Base-by-base conservation (phyloP, 2,113 vertebrate species). In the Puffinus mauretanicus region DNA sequence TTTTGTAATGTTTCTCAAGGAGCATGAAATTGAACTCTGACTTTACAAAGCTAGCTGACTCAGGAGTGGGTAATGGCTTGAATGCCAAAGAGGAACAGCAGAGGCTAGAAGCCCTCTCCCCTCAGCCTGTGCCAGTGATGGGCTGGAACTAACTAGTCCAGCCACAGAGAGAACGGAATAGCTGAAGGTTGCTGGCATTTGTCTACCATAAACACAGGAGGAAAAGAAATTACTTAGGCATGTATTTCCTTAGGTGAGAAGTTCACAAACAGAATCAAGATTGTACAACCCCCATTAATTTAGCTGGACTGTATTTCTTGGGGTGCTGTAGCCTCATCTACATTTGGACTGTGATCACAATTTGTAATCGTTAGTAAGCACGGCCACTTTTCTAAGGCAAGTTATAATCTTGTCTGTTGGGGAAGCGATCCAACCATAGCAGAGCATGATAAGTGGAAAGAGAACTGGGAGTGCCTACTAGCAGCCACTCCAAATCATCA, bases 401-500 rank as follows among this genome's bases (percentile, higher is more conserved):
- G 49, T 67, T 94, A 96, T 65, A 82, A 91, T 94, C 86, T 94
- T 94, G 92, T 95, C 97, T 97, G 81, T n/a, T 57, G 81, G 70
- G 95, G 57, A 85, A 82, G 71, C 0, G 34, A 85, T 94, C 91
- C 95, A 96, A 93, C 27, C 61, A 92, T 96, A 96, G 75, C 94
- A 93, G 73, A 94, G 66, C 69, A 85, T 18, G 86, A 64, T 90
- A 89, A 93, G 73, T 94, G 83, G 88, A 93, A 95, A 82, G 81
- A 94, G 93, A 86, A 72, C 82, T 40, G 24, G 0, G 21, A 69
- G 4, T 84, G 83, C 70, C 89, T 92, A 76, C 84, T 76, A 91
- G 84, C 95, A 97, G 93, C 88, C 95, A 82, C 86, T 89, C 88
- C 92, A 92, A 90, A 91, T 95, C 96, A 94, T 93, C 94, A 95